Evolutionary conservation across 2,888 invertebrate genomes (phyloP), one percentile per base, ranked within the genome.

Genomic region (Ditula angustiorana): DNA sequence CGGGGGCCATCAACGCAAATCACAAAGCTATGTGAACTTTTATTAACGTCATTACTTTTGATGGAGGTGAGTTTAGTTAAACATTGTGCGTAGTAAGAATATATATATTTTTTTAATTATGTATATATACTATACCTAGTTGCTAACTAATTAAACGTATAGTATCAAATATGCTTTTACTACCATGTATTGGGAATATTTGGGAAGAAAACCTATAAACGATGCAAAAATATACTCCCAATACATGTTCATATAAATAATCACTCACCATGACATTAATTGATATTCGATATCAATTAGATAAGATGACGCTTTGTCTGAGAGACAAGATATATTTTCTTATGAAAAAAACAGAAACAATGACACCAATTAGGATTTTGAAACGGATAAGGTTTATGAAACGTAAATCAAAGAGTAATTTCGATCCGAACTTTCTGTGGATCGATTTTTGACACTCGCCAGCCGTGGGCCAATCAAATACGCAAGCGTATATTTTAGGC

Each of bases 221-320:
- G 24, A 7, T 44, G 41, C 26, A 7, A n/a, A 44, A 56, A 3
- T 11, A 49, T 37, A 50, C 8, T 50, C 50, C 19, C 13, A 44
- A 30, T 41, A 44, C 19, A 52, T 57, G 44, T 63, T 52, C 41
- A 52, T 24, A 52, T 66, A 69, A 66, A 66, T 74, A 74, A 77
- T 78, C 74, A 67, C 55, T 70, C 67, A 64, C 80, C 82, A 73
- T 85, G 81, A 82, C 82, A 83, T 83, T 85, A 86, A 85, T 87
- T 76, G 78, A 78, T 84, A 81, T 74, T 74, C 61, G 71, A 75
- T 76, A 73, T 68, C 65, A 50, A 21, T 23, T 5, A 60, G 75
- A 80, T 80, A 78, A 75, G 66, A 68, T 66, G 68, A 71, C 75
- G 76, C 73, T 76, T 72, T 68, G 66, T 68, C 61, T 68, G 59